Evolutionary conservation across 2,888 invertebrate species (phyloP).

Genomic region (Cheilosia pagana): DNA sequence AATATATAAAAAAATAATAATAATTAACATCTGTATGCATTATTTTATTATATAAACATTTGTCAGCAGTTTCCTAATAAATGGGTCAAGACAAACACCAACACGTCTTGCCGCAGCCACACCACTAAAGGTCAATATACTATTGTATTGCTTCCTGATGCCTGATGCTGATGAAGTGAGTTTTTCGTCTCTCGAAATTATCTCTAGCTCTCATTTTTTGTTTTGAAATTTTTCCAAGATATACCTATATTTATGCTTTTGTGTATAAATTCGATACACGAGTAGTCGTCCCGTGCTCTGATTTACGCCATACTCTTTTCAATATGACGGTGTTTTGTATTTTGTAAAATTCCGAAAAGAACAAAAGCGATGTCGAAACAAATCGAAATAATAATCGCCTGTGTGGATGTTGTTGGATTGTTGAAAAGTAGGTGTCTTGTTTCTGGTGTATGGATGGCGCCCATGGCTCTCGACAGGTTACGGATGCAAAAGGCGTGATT

Average conservation of each 20-base stretch:
- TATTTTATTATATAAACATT: constrained; percentile 42
- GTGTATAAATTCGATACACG: constrained; percentile 47
- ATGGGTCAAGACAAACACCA: constrained; percentile 55
- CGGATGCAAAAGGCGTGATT: too few species aligned
- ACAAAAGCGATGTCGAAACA: constrained; percentile 16
- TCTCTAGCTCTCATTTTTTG: constrained; percentile 37
- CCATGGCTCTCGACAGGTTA: too few species aligned
- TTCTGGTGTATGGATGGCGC: too few species aligned
- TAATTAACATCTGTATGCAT: neutral
- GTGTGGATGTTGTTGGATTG: constrained; percentile 19
- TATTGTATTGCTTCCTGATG: constrained; percentile 44
- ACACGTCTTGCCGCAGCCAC: constrained; percentile 4
- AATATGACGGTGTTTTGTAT: constrained; percentile 14
- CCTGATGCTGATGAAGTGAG: constrained; percentile 3
- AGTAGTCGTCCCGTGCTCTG: constrained; percentile 40
- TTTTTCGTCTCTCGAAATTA: neutral
- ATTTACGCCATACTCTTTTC: constrained; percentile 41
- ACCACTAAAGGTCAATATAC: constrained; percentile 51
- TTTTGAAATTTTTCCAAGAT: constrained; percentile 44
- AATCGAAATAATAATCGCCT: constrained; percentile 31
- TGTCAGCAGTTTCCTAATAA: constrained; percentile 17
- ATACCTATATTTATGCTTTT: constrained; percentile 25
- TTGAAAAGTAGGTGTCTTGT: too few species aligned
- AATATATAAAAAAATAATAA: neutral
- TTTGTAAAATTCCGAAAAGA: neutral